These are phyloP conservation scores for Lepus oiostolus DNA, from an alignment of 2,797 vertebrate species.

Conservation along the genomic window DNA sequence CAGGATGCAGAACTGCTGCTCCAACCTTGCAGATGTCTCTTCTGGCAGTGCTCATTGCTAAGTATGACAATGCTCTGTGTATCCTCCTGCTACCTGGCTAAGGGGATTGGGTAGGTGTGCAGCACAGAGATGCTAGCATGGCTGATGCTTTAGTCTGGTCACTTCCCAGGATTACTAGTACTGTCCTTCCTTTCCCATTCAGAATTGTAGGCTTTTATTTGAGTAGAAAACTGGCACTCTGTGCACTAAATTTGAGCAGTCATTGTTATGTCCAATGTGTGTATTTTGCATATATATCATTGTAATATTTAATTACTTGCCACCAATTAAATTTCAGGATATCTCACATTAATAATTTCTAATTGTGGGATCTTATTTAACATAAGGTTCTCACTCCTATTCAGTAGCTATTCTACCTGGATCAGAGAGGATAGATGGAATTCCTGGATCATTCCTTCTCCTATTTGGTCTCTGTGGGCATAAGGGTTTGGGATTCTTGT, in stretches of 20 bases:
- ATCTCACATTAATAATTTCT: not conserved
- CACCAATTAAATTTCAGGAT: not conserved
- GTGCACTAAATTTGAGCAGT: not conserved
- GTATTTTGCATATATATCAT: not conserved
- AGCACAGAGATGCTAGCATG: too few species aligned
- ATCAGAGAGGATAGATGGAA: not conserved
- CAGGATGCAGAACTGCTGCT: too few species aligned
- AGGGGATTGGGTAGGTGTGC: too few species aligned
- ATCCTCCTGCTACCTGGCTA: too few species aligned
- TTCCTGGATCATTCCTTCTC: not conserved
- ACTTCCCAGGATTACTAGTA: too few species aligned
- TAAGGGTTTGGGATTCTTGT: not conserved
- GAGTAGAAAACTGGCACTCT: too few species aligned
- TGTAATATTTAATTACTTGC: not conserved
- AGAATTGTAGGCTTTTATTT: too few species aligned
- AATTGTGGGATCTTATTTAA: not conserved
- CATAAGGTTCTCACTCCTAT: not conserved
- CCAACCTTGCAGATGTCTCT: too few species aligned
- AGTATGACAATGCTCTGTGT: too few species aligned
- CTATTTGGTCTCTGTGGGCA: not conserved
- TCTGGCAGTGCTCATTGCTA: too few species aligned
- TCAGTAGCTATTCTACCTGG: not conserved
- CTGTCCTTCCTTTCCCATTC: too few species aligned
- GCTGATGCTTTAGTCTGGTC: too few species aligned
- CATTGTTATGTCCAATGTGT: not conserved